Conservation (phyloP, 2,113 vertebrate species). For the Burhinus bistriatus region DNA sequence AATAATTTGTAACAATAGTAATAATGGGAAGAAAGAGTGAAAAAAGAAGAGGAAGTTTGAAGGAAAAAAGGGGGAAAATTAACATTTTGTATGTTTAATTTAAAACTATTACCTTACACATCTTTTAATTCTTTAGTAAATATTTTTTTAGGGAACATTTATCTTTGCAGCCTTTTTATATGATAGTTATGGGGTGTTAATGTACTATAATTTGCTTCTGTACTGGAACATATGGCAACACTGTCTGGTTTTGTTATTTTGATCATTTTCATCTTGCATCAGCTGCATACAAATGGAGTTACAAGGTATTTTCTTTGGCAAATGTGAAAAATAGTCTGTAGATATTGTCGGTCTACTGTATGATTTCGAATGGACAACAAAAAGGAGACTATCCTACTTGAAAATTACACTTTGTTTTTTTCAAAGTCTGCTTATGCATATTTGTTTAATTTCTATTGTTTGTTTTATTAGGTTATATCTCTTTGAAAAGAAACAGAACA, state of each 20-base stretch:
- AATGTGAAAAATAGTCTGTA: conserved; percentile 3
- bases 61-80: not conserved
- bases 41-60: not conserved
- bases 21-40: not conserved
- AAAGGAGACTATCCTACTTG: not conserved
- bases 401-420: not conserved
- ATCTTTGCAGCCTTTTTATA: conserved; percentile 5
- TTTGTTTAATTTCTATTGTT: not conserved
- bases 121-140: not conserved
- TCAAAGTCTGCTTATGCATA: not conserved
- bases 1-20: not conserved
- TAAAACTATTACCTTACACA: not conserved
- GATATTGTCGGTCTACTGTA: not conserved
- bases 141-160: not conserved
- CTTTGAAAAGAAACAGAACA: not conserved
- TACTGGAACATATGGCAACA: conserved; percentile 50
- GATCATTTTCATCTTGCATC: not conserved
- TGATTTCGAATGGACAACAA: not conserved
- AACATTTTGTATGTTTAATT: not conserved
- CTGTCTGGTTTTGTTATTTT: conserved; percentile 32
- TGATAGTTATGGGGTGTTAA: conserved; percentile 22
- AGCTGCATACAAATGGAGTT: conserved; percentile 28
- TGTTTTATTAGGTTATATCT: not conserved
- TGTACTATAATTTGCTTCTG: conserved; percentile 5
- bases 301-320: not conserved